Evolutionary conservation across 2,888 invertebrate species (phyloP).

Genomic region (Cacoxenus indagator): DNA sequence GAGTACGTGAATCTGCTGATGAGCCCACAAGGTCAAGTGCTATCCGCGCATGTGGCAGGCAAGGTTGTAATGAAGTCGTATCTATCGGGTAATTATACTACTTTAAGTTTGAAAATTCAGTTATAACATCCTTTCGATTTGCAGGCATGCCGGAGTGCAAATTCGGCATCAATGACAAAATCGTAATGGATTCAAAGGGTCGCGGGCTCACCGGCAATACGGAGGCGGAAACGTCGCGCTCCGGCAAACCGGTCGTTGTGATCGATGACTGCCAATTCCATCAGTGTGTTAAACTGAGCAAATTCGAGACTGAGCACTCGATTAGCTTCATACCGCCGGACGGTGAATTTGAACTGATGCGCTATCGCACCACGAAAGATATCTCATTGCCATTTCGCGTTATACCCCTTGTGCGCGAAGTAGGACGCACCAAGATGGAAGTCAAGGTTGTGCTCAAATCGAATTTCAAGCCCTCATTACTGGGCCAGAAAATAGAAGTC

Average conservation of each 20-base stretch:
- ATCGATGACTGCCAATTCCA: slow-evolving; percentile 99
- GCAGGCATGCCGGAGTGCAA: slow-evolving; percentile 99
- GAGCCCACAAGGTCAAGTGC: slow-evolving; percentile 99
- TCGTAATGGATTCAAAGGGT: slow-evolving; percentile 96
- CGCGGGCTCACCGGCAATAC: slow-evolving; percentile 80
- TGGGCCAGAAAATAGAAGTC: slow-evolving; percentile 99
- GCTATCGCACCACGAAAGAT: slow-evolving; percentile 99
- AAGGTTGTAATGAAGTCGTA: slow-evolving; percentile 99
- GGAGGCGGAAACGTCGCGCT: slow-evolving; percentile 84
- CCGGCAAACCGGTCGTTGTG: slow-evolving; percentile 98
- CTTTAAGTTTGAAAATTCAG: not conserved
- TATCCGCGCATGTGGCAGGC: slow-evolving; percentile 99
- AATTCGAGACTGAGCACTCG: slow-evolving; percentile 99
- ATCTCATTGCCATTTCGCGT: slow-evolving; percentile 99
- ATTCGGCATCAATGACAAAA: slow-evolving; percentile 99
- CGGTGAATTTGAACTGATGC: slow-evolving; percentile 99
- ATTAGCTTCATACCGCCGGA: slow-evolving; percentile 99
- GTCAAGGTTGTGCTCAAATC: slow-evolving; percentile 99
- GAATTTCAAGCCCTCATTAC: slow-evolving; percentile 97
- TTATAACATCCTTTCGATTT: not conserved
- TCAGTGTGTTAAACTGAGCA: slow-evolving; percentile 99
- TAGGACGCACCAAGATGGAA: slow-evolving; percentile 99
- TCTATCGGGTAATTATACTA: slow-evolving; percentile 76
- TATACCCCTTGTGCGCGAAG: slow-evolving; percentile 97
- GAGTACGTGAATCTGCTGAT: slow-evolving; percentile 99